Conservation (phyloP, 2,797 vertebrate genomes). For the Chaunax sp. region DNA sequence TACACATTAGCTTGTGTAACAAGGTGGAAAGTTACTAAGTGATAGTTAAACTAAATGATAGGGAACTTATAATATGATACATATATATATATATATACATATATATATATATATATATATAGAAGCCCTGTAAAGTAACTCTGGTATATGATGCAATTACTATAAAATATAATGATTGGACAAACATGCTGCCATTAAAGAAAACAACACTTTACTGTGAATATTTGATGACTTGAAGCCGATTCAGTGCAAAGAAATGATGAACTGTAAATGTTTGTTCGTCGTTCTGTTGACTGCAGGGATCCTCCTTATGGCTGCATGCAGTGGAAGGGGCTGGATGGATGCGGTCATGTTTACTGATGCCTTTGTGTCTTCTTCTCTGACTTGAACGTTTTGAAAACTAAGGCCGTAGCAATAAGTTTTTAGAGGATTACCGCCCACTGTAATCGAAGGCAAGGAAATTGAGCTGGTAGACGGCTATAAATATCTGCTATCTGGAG, state of each 20-base stretch:
- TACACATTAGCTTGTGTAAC: too few species aligned
- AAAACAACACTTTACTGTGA: slow-evolving; percentile 23
- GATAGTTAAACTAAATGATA: too few species aligned
- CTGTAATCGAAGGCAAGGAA: slow-evolving; percentile 51
- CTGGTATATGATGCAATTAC: too few species aligned
- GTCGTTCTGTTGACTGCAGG: slow-evolving; percentile 24
- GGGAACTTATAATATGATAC: too few species aligned
- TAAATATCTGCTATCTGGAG: slow-evolving; percentile 50
- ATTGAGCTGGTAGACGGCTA: slow-evolving; percentile 45
- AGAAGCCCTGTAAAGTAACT: too few species aligned
- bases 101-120: too few species aligned
- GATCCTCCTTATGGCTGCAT: slow-evolving; percentile 17
- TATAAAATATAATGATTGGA: too few species aligned
- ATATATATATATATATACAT: too few species aligned
- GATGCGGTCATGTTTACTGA: slow-evolving; percentile 17
- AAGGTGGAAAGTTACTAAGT: too few species aligned
- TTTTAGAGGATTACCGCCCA: slow-evolving; percentile 45
- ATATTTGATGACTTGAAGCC: slow-evolving; percentile 15
- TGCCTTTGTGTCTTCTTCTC: slow-evolving; percentile 8
- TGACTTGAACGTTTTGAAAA: slow-evolving; percentile 36
- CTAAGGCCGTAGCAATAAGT: slow-evolving; percentile 31
- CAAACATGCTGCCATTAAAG: background rate
- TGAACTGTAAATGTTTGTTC: slow-evolving; percentile 17
- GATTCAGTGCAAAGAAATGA: slow-evolving; percentile 27
- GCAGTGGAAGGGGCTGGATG: slow-evolving; percentile 7